Base-by-base conservation (phyloP, 2,113 vertebrate species). In the Narcine bancroftii region DNA sequence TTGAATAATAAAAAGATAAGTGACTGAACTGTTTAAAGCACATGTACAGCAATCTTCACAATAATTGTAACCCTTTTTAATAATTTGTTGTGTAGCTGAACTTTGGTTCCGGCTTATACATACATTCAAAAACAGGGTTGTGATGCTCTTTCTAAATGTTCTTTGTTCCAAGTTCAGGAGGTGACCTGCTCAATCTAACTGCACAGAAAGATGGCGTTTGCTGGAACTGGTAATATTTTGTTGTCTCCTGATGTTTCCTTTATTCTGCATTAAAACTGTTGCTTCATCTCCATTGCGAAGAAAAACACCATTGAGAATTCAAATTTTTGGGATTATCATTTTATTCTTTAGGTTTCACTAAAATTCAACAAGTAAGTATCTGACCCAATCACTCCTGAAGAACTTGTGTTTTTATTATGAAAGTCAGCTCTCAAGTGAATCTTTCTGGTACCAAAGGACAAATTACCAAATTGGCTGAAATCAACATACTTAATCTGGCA, bases 1-100 rank as follows among this genome's bases (percentile, higher is more conserved):
- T 91, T 91, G 65, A 89, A 89, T 65, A 91, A 91, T 69, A 91
- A 69, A 91, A 91, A 91, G 89, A 91, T 69, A 89, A 89, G 63
- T 91, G 60, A 91, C 42, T 91, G 89, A 36, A 91, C 69, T 91
- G 89, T 91, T 91, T 91, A 91, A 69, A 45, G 39, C 63, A 91
- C 65, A 36, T 66, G 42, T 91, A 17, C 65, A 42, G 89, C 11
- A 9, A 91, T 36, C 56, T 45, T 33, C 65, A 91, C 65, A 69
- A 69, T 69, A 69, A 71, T 47, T 69, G 63, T 69, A 10, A 29
- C 45, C 26, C 3, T 89, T n/a, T 36, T 89, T 39, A 50, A 24
- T 63, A 85, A 50, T 60, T 6, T n/a, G 10, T 65, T 26, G 5
- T 24, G 29, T 91, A n/a, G 60, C 81, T 60, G 81, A 17, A n/a